These are phyloP conservation scores for Pitta sordida DNA, from an alignment of 2,113 vertebrate species.

Conservation along the genomic window DNA sequence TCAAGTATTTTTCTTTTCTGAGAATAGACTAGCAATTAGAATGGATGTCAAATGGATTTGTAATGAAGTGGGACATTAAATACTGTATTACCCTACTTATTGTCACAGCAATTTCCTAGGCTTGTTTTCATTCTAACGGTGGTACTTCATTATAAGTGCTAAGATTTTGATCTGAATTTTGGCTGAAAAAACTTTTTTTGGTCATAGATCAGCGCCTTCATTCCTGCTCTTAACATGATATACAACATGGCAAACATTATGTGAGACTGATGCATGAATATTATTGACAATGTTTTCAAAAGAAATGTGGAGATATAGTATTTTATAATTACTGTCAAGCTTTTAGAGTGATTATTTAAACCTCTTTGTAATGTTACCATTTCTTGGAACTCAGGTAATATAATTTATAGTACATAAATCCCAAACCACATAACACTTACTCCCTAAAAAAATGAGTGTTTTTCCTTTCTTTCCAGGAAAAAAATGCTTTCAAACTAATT, in stretches of 20 bases:
- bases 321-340: background rate
- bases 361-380: background rate
- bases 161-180: constrained; percentile 12
- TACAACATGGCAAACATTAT: background rate
- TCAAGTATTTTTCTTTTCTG: background rate
- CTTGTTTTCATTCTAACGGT: background rate
- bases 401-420: background rate
- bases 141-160: background rate
- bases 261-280: background rate
- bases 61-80: constrained; percentile 39
- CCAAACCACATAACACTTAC: background rate
- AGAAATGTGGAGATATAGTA: background rate
- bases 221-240: background rate
- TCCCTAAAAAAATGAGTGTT: background rate
- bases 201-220: background rate
- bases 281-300: background rate
- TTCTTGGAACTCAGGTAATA: background rate
- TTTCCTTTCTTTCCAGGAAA: background rate
- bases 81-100: background rate
- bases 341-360: background rate
- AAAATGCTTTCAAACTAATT: background rate
- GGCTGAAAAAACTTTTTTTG: background rate
- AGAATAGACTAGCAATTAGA: constrained; percentile 2
- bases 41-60: constrained; percentile 33
- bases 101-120: constrained; percentile 4